These are phyloP conservation scores for Ditylenchus weischeri DNA, from an alignment of 2,888 invertebrate species.

Conservation along the genomic window DNA sequence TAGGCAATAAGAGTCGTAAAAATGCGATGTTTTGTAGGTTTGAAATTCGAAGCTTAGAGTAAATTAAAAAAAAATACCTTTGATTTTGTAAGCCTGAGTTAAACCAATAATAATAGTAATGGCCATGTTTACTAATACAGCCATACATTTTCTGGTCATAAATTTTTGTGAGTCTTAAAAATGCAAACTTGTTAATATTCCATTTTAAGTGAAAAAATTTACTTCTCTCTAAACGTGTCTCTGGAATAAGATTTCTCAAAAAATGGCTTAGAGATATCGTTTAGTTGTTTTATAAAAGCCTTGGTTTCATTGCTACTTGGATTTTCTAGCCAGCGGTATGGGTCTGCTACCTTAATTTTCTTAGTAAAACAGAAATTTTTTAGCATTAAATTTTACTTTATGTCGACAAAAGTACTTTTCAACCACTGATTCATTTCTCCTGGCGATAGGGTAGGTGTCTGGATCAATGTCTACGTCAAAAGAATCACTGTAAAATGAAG, in stretches of 20 bases:
- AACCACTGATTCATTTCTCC: slow-evolving; percentile 74
- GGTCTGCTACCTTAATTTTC: slow-evolving; percentile 72
- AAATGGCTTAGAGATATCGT: slow-evolving; percentile 80
- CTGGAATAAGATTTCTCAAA: slow-evolving; percentile 74
- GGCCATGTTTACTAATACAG: slow-evolving; percentile 77
- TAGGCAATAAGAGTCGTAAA: too few species aligned
- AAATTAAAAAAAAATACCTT: background rate
- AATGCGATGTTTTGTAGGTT: too few species aligned
- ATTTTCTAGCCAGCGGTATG: slow-evolving; percentile 94
- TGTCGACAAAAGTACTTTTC: slow-evolving; percentile 76
- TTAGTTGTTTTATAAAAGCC: slow-evolving; percentile 83
- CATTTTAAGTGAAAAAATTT: slow-evolving; percentile 1
- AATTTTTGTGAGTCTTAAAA: slow-evolving; percentile 70
- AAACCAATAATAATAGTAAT: slow-evolving; percentile 82
- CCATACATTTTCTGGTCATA: slow-evolving; percentile 96
- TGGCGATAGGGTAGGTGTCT: slow-evolving; percentile 71
- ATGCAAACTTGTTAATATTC: background rate
- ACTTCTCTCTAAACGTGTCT: slow-evolving; percentile 70
- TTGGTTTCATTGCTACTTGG: slow-evolving; percentile 87
- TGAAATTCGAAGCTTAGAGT: too few species aligned
- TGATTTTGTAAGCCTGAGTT: slow-evolving; percentile 88
- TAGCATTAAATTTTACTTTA: too few species aligned
- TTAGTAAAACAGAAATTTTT: background rate
- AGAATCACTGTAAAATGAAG: slow-evolving; percentile 25
- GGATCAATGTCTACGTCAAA: slow-evolving; percentile 34